phyloP scores from a whole-genome alignment of 1,140 invertebrate species.

The Micrasema longulum region DNA sequence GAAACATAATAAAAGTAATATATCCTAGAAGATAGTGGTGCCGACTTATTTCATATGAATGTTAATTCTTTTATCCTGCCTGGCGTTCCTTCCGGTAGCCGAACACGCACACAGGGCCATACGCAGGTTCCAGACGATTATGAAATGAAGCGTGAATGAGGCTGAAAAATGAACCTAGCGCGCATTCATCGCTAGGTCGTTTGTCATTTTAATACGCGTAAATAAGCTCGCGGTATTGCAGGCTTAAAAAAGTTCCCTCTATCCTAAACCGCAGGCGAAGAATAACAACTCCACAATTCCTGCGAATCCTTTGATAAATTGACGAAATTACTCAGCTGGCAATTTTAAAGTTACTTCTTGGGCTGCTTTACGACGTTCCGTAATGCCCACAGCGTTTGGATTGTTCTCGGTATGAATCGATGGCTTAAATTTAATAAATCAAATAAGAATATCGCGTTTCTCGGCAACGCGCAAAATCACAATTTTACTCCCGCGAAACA shows the following conservation, averaged over 20 bases:
- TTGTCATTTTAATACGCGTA: constrained; percentile 45
- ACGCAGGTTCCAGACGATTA: constrained; percentile 15
- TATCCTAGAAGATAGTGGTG: no score
- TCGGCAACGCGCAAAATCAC: no score
- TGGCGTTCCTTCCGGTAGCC: no score
- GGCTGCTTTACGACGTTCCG: constrained; percentile 4
- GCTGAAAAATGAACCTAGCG: constrained; percentile 40
- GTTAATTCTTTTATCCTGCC: no score
- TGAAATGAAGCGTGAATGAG: constrained; percentile 37
- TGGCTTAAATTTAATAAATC: constrained; percentile 1
- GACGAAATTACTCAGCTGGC: constrained; percentile 35
- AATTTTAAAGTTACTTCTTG: constrained; percentile 20
- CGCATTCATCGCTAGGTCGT: constrained; percentile 39
- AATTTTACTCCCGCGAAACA: no score
- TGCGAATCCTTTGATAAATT: constrained; percentile 42
- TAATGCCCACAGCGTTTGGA: neutral
- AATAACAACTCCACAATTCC: constrained; percentile 31
- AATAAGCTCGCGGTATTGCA: constrained; percentile 36
- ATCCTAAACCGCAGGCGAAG: constrained; percentile 3
- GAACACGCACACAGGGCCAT: neutral
- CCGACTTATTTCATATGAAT: no score
- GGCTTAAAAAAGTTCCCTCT: constrained; percentile 28
- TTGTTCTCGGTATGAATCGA: constrained; percentile 7
- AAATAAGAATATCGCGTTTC: neutral
- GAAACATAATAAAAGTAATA: no score